Base-by-base conservation (phyloP, 1,140 invertebrate species). In the Hirudo medicinalis region DNA sequence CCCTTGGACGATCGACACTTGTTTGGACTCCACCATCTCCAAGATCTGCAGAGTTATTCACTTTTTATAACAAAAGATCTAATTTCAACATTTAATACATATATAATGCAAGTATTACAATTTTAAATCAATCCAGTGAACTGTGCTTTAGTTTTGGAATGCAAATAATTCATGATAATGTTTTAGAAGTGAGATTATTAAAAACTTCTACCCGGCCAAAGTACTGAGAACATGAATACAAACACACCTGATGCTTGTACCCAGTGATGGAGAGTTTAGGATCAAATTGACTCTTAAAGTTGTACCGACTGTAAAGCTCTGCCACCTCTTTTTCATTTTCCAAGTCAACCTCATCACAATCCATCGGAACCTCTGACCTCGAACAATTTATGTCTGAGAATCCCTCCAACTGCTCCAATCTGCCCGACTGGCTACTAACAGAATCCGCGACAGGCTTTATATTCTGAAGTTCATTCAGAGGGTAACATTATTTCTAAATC, bases 1-100 rank as follows among this genome's bases (percentile, higher is more conserved):
- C 17, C 91, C 91, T 76, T 95, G 88, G 22, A 95, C 83, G 57
- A 95, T 87, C 0, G 90, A 76, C 1, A 88, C 89, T 19, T 78
- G 74, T 36, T 80, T 74, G 67, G 76, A 74, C 72, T 78, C 72
- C 22, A 84, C 74, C 69, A 80, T 76, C 11, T 77, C 55, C 49
- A 81, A 74, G 22, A 82, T 72, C 73, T 74, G 40, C 20, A 22
- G 43, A 54, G 17, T 32, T 25, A 15, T 25, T 29, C 29, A 63
- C 70, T 53, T 54, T 53, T 8, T 36, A 36, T 53, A 53, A 70
- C 43, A 54, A 71, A 22, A 4, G 22, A 29, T 29, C 25, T 20
- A 8, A 32, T 20, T 19, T 53, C 17, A 60, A n/a, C n/a, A 71
- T 13, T 27, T 71, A 29, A 55, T 15, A 1, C 20, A 54, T 17